Percentiles rank a stretch among this genome's conserved stretches.
phyloP scores from a whole-genome alignment of 2,888 invertebrate species.

The Rhamnusium bicolor region DNA sequence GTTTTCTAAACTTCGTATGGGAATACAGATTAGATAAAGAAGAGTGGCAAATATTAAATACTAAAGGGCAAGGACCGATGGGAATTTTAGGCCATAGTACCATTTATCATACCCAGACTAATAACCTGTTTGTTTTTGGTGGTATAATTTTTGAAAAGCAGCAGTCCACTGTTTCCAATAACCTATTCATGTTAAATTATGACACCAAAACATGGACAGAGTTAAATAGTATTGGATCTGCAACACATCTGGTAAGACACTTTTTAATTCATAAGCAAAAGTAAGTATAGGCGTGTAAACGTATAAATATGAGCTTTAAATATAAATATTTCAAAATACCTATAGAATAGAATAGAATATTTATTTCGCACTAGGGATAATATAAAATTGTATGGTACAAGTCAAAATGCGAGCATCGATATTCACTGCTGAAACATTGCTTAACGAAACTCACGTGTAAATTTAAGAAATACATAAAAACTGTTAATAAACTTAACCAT shows the following conservation, averaged over 20 bases:
- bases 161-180: constrained; percentile 77
- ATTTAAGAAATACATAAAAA: no score
- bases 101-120: constrained; percentile 86
- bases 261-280: no score
- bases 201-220: constrained; percentile 85
- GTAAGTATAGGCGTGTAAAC: no score
- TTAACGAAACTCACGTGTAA: no score
- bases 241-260: constrained; percentile 68
- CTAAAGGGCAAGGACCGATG: constrained; percentile 83
- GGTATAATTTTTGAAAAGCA: constrained; percentile 85
- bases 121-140: constrained; percentile 92
- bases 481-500: no score
- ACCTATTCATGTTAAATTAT: constrained; percentile 84
- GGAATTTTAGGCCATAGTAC: constrained; percentile 93
- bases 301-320: no score
- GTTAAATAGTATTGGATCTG: constrained; percentile 59
- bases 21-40: constrained; percentile 85
- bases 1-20: constrained; percentile 84
- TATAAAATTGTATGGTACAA: no score
- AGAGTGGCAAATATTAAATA: constrained; percentile 81
- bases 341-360: no score
- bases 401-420: no score
- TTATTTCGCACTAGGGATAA: no score
- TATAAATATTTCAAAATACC: no score
- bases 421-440: no score